Evolutionary conservation across 2,113 vertebrate genomes (phyloP), one percentile per base, ranked within the genome.

Genomic region (Dipodomys spectabilis): DNA sequence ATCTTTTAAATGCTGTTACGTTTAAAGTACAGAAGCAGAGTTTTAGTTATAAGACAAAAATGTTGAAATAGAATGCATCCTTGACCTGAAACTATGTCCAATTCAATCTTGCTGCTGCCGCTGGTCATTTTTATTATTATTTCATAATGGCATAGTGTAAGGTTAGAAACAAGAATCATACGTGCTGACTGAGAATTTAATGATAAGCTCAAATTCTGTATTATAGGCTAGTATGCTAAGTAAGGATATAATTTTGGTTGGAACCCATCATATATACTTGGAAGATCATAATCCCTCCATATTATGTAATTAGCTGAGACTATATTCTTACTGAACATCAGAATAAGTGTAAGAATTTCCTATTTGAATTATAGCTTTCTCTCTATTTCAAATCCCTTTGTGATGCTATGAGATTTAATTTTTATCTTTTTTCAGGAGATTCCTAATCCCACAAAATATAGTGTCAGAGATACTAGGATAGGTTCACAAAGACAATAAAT

Each of bases 21-120:
- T 80, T 91, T 92, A 89, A 93, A 95, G 49, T 75, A 45, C 57
- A 57, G 8, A 35, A 45, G 91, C 2, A 94, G 73, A 81, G 28
- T 88, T 94, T 86, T 91, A 44, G 83, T 93, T 83, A 90, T 4
- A 92, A 90, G 32, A 82, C 27, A 95, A 92, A 96, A 92, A 78
- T 45, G 11, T 28, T 93, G 49, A 93, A 89, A 96, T 71, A 68
- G n/a, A 96, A 95, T 95, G 74, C 39, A 91, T 82, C n/a, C 88
- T 28, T 96, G 62, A 94, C 27, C 81, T 73, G 23, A 89, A 95
- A 96, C 79, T 80, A 57, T 68, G 30, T 88, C 65, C 65, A 69
- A 39, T 90, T 77, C 69, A 90, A 80, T 90, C 6, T 90, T 71
- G 16, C 79, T 87, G 25, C 65, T 93, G 87, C 18, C 20, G 85